Percentiles rank a stretch among this genome's conserved stretches.
phyloP scores from a whole-genome alignment of 1,140 invertebrate species.

The Brachionus koreanus region DNA sequence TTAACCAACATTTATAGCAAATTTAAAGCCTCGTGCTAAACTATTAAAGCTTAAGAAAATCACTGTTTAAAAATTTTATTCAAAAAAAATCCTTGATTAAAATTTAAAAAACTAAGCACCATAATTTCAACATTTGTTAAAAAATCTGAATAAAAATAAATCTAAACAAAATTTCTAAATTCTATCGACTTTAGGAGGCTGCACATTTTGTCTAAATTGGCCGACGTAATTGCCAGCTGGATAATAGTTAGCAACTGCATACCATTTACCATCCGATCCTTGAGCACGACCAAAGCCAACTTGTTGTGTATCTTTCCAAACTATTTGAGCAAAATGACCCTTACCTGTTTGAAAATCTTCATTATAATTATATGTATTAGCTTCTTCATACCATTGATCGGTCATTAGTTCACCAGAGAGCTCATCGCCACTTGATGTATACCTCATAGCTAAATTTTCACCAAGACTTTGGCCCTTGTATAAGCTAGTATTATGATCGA shows the following conservation, averaged over 20 bases:
- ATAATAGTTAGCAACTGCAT: constrained; percentile 74
- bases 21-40: background rate
- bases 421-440: constrained; percentile 1
- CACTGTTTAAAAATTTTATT: background rate
- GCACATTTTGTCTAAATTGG: constrained; percentile 71
- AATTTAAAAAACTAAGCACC: background rate
- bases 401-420: constrained; percentile 71
- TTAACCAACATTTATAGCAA: background rate
- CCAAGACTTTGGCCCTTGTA: background rate
- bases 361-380: constrained; percentile 71
- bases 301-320: constrained; percentile 73
- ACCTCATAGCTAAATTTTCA: constrained; percentile 18
- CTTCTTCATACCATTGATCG: constrained; percentile 79
- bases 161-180: constrained; percentile 27
- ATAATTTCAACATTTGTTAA: constrained; percentile 2
- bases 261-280: constrained; percentile 64
- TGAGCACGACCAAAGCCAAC: constrained; percentile 78
- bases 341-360: constrained; percentile 70
- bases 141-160: background rate
- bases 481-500: constrained; percentile 66
- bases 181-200: constrained; percentile 61
- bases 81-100: constrained; percentile 3
- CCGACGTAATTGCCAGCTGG: constrained; percentile 74
- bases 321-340: constrained; percentile 83
- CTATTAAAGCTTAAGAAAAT: background rate